phyloP scores from a whole-genome alignment of 2,797 vertebrate species.

The Enteromius thamalakanensis region DNA sequence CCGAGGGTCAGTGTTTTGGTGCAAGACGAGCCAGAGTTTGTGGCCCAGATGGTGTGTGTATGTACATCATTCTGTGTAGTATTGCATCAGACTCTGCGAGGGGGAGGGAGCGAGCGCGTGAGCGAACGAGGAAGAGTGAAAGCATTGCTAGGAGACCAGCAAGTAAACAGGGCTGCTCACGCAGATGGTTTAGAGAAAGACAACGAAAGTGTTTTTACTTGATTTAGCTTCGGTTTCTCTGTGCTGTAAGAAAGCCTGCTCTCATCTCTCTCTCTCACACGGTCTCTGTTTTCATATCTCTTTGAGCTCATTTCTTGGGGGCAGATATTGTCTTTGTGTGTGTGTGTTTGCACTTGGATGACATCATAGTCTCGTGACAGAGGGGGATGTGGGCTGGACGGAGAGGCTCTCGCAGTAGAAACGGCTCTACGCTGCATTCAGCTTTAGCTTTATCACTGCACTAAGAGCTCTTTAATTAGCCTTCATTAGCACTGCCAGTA shows the following conservation, averaged over 20 bases:
- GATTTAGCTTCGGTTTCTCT: conserved; percentile 53
- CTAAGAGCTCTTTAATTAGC: conserved; percentile 63
- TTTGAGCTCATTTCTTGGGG: conserved; percentile 47
- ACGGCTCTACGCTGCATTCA: conserved; percentile 43
- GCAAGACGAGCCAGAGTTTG: conserved; percentile 57
- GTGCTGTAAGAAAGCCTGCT: conserved; percentile 23
- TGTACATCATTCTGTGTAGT: conserved; percentile 82
- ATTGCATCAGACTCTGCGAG: conserved; percentile 83
- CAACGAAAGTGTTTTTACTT: conserved; percentile 55
- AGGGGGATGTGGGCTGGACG: conserved; percentile 62
- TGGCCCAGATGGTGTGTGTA: conserved; percentile 64
- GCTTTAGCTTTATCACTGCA: conserved; percentile 50
- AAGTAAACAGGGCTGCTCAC: conserved; percentile 71
- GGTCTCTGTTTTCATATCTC: not conserved
- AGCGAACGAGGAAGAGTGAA: conserved; percentile 46
- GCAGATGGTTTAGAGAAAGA: conserved; percentile 64
- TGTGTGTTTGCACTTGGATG: conserved; percentile 68
- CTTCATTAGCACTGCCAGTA: conserved; percentile 56
- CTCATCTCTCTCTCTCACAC: conserved; percentile 27
- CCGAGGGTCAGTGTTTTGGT: conserved; percentile 47
- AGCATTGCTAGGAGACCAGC: conserved; percentile 77
- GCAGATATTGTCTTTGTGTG: not conserved
- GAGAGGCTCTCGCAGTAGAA: conserved; percentile 47
- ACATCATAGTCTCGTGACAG: conserved; percentile 81
- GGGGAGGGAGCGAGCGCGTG: conserved; percentile 66